Evolutionary conservation across 2,113 vertebrate species (phyloP), one percentile per base, ranked within the genome.

Genomic region (Vicugna pacos): DNA sequence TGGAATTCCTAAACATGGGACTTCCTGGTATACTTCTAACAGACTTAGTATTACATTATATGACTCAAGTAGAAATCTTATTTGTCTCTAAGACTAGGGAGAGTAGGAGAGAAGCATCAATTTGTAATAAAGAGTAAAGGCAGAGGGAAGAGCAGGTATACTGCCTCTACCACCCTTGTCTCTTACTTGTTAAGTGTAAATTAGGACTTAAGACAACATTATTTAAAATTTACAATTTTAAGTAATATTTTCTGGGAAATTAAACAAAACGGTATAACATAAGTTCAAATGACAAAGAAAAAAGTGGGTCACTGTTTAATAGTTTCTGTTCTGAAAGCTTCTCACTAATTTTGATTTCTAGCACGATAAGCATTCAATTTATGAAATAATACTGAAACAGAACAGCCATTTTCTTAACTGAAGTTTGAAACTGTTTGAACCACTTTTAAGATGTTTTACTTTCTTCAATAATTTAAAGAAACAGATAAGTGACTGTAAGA

Each of bases 381-480:
- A 88, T 46, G 42, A 93, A 92, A 5, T 64, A 28, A 81, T 58
- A 6, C 22, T 95, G 15, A 91, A 94, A 91, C 4, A 79, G 3
- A 80, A 67, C 3, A n/a, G 16, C 60, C 50, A 94, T 60, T 76
- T 91, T 80, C 35, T 84, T 82, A 70, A 6, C 26, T 85, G 15
- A 88, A 83, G 10, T 70, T 81, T 92, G 77, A 94, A 89, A 80
- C 28, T 93, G 6, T 52, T 58, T 77, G 26, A 60, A 92, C 2
- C 28, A 20, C 30, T 32, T 81, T 62, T 83, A 75, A 84, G 80
- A 14, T 42, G 38, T 52, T 86, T 50, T 82, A 42, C 75, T 88
- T 91, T 91, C 20, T 92, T 92, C 28, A 91, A 6, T 93, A 88
- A 95, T 42, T 80, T 92, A 92, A 91, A 92, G 56, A 62, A 93